Conservation (phyloP, 2,888 invertebrate genomes). For the Temnothorax unifasciatus region DNA sequence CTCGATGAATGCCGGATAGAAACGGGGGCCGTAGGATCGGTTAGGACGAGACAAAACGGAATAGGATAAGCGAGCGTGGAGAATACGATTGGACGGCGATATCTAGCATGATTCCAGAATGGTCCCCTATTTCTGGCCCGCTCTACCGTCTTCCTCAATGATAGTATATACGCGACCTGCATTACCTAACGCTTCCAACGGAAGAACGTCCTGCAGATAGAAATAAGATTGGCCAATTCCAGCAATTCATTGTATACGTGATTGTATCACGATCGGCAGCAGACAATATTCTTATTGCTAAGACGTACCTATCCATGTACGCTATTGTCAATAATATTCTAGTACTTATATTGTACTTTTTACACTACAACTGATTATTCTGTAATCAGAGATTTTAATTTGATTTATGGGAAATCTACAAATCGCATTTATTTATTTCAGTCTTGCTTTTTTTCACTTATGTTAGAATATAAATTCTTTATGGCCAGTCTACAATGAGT, state of each 20-base stretch:
- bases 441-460: neutral
- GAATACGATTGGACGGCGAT: conserved; percentile 79
- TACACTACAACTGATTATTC: neutral
- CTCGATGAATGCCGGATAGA: conserved; percentile 79
- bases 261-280: conserved; percentile 61
- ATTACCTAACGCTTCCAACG: conserved; percentile 65
- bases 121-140: conserved; percentile 68
- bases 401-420: neutral
- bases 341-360: neutral
- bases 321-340: neutral
- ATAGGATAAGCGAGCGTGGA: conserved; percentile 77
- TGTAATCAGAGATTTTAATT: neutral
- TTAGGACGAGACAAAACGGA: conserved; percentile 68
- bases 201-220: conserved; percentile 64
- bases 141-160: conserved; percentile 56
- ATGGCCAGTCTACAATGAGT: no score
- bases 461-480: neutral
- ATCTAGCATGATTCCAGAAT: conserved; percentile 78
- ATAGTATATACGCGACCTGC: conserved; percentile 72
- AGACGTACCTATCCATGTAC: neutral
- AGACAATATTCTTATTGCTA: conserved; percentile 21
- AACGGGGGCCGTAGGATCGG: conserved; percentile 58
- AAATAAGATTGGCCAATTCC: conserved; percentile 70
- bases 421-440: neutral
- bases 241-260: conserved; percentile 56